These are phyloP conservation scores for Struthidea cinerea DNA, from an alignment of 2,113 vertebrate genomes.

Conservation along the genomic window DNA sequence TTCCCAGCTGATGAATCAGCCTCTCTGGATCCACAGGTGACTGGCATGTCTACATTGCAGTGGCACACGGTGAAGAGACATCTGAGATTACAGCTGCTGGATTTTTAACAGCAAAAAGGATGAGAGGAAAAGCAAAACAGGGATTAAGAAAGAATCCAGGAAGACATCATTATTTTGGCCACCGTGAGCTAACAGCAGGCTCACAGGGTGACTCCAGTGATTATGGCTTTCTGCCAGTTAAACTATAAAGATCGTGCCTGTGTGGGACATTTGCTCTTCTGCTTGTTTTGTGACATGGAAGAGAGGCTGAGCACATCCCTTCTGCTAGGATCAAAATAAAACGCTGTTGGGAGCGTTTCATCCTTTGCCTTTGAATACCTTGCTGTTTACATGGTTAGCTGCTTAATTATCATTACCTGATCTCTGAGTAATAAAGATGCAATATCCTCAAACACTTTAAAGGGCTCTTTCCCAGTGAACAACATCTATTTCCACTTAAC, in stretches of 20 bases:
- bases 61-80: not conserved
- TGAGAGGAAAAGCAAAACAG: not conserved
- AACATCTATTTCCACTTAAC: not conserved
- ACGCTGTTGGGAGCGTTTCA: not conserved
- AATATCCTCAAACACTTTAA: not conserved
- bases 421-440: not conserved
- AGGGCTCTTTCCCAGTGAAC: not conserved
- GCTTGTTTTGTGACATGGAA: not conserved
- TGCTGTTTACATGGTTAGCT: not conserved
- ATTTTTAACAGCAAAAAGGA: not conserved
- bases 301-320: not conserved
- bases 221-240: not conserved
- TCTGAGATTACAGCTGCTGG: not conserved
- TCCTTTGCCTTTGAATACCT: not conserved
- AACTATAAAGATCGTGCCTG: not conserved
- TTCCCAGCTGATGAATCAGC: not conserved
- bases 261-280: not conserved
- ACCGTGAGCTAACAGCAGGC: not conserved
- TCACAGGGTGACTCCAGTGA: not conserved
- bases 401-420: not conserved
- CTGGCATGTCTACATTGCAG: accelerated
- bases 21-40: not conserved
- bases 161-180: not conserved
- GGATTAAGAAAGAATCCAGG: not conserved
- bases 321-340: not conserved